Percentiles rank a stretch among this genome's conserved stretches.
phyloP scores from a whole-genome alignment of 1,140 invertebrate genomes.

The Leptonema lineaticorne region DNA sequence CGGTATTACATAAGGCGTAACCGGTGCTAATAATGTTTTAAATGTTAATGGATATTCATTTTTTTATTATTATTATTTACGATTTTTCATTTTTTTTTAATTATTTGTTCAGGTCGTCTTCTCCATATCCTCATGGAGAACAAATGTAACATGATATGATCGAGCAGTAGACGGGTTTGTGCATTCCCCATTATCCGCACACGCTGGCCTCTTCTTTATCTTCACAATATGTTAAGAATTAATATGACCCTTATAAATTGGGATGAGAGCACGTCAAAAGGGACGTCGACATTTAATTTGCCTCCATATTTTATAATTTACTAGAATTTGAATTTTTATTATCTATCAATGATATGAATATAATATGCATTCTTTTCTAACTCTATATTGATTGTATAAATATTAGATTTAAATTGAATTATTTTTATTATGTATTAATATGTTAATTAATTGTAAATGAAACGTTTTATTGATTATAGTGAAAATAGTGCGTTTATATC shows the following conservation, averaged over 20 bases:
- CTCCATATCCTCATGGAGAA: constrained; percentile 12
- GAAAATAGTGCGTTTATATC: constrained; percentile 1
- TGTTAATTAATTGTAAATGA: no score
- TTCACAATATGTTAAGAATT: constrained; percentile 31
- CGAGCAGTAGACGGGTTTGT: constrained; percentile 20
- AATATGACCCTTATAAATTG: constrained; percentile 32
- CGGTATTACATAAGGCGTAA: no score
- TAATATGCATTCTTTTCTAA: no score
- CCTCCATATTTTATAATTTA: no score
- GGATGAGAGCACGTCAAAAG: constrained; percentile 18
- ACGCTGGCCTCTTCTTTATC: constrained; percentile 23
- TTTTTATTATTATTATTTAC: not conserved
- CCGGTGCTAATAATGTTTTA: no score
- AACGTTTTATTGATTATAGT: constrained; percentile 1
- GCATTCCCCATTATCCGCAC: constrained; percentile 17
- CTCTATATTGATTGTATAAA: no score
- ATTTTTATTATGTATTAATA: no score
- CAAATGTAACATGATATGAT: constrained; percentile 23
- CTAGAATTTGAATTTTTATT: no score
- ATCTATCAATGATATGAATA: no score
- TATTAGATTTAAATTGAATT: no score
- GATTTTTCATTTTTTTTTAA: not conserved
- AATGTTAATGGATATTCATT: no score
- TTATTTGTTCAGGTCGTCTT: constrained; percentile 9
- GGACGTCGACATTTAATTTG: no score